Conservation (phyloP, 2,797 vertebrate species). For the Poliocrania exsul region DNA sequence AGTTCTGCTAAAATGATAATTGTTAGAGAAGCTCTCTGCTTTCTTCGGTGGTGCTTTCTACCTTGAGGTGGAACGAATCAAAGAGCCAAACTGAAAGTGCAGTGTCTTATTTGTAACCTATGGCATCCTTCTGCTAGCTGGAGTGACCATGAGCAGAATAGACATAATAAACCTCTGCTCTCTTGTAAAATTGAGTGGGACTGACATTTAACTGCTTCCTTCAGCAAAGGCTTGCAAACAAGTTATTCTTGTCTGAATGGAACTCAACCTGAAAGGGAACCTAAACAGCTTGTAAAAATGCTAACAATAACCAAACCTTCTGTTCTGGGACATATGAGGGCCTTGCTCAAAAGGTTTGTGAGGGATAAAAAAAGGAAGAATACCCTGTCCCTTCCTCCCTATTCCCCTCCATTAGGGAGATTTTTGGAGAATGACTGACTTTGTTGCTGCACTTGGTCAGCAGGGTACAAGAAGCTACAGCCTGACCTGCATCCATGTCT, state of each 20-base stretch:
- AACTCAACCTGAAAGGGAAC: neutral
- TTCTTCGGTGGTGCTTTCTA: neutral
- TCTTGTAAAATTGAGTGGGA: neutral
- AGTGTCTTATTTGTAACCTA: neutral
- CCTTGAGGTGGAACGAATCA: neutral
- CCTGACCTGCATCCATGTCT: accelerated
- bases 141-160: neutral
- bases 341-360: neutral
- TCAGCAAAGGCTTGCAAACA: neutral
- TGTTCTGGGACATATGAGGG: neutral
- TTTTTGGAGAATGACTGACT: neutral
- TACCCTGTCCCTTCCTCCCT: neutral
- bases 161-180: neutral
- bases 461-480: accelerated
- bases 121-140: neutral
- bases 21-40: neutral
- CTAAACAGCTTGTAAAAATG: neutral
- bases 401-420: neutral
- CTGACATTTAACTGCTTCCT: neutral
- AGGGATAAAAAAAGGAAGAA: neutral
- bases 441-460: neutral
- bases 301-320: neutral
- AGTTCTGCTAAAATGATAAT: neutral
- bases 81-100: neutral
- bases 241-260: neutral